Conservation (phyloP, 2,113 vertebrate genomes). For the Aviceda subcristata region DNA sequence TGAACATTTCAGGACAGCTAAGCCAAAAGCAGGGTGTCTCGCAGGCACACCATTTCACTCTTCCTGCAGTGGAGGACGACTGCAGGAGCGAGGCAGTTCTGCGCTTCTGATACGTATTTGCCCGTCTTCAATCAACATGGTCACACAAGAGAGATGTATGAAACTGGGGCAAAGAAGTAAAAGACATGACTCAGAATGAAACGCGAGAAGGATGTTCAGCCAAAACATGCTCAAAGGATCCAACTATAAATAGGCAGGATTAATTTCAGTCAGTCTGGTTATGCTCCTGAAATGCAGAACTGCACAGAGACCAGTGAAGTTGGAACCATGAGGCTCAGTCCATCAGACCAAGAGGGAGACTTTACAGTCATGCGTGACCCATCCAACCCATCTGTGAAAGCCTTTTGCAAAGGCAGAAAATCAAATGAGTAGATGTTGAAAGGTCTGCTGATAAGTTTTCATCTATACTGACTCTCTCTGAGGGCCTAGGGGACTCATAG, state of each 20-base stretch:
- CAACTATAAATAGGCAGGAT: background rate
- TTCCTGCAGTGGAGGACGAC: background rate
- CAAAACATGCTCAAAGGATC: background rate
- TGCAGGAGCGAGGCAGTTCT: background rate
- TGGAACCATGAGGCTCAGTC: background rate
- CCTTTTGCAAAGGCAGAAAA: background rate
- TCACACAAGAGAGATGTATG: too few relatives aligned
- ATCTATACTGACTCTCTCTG: background rate
- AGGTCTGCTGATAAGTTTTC: background rate
- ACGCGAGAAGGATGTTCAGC: background rate
- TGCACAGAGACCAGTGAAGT: background rate
- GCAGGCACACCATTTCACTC: rapidly evolving
- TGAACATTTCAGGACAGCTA: background rate
- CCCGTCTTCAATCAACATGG: background rate
- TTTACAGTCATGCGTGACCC: background rate
- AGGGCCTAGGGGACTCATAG: background rate
- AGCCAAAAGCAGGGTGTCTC: background rate
- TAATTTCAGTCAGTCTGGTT: background rate
- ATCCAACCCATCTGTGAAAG: background rate
- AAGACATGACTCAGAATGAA: background rate
- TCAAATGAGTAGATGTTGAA: background rate
- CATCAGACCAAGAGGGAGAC: background rate
- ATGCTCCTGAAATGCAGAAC: background rate
- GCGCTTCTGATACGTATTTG: background rate
- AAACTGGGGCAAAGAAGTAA: background rate